Base-by-base conservation (phyloP, 1,140 invertebrate species). In the Capitella teleta region DNA sequence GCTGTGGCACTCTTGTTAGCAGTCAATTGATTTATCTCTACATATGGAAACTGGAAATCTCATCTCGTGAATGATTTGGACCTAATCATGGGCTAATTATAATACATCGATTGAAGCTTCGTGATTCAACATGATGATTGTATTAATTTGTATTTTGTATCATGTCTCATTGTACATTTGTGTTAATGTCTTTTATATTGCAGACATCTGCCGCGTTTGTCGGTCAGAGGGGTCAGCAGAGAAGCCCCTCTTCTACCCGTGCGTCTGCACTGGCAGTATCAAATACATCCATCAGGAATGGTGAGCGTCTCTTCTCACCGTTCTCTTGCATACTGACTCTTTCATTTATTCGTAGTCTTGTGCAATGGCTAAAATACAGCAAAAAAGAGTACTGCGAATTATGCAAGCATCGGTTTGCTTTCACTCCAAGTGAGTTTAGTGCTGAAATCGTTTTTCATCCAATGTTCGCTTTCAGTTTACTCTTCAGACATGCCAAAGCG, bases 311-410 rank as follows among this genome's bases (percentile, higher is more conserved):
- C 19, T 18, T 40, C n/a, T n/a, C n/a, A n/a, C n/a, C n/a, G n/a
- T n/a, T n/a, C n/a, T n/a, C n/a, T n/a, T n/a, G n/a, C n/a, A n/a
- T n/a, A n/a, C n/a, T n/a, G n/a, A 25, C 4, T 8, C 3, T 26
- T 3, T 44, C 28, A 3, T n/a, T n/a, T n/a, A n/a, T n/a, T 43
- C 59, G 19, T 53, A 72, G 78, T 63, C 66, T 82, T 28, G 68
- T 80, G 8, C 79, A 82, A 63, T 82, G 80, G 80, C 64, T 82
- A 28, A 77, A 79, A 56, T 97, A 98, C 70, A 96, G 91, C 38
- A 80, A 91, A 51, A 98, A 98, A 75, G 94, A 98, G 74, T 96
- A 93, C 62, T 99, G 96, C 75, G 96, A 99, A 74, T 75, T 99
- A 55, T 99, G 96, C 69, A 92, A 93, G 55, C 87, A 98, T 68